Evolutionary conservation across 2,113 vertebrate genomes (phyloP), one percentile per base, ranked within the genome.

Genomic region (Varanus komodoensis): DNA sequence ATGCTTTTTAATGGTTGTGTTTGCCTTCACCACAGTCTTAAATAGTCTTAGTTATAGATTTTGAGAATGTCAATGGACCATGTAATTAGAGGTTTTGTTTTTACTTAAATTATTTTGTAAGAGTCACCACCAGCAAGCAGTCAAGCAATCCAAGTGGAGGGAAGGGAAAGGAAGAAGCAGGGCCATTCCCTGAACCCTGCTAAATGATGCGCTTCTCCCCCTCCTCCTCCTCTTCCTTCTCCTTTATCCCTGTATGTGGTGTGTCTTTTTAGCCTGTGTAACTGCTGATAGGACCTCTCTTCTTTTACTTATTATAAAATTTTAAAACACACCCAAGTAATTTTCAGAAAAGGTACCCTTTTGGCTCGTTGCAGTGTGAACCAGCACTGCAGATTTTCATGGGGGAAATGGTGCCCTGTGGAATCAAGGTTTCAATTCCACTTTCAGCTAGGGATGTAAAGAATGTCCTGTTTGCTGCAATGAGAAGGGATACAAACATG

Each of bases 71-170:
- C 90, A 91, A 88, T 91, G 86, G 71, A 91, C 90, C 86, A 78
- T 78, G 64, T 91, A 87, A 91, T 91, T 91, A 88, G 86, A 91
- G 84, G 86, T 91, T 91, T 87, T 87, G 57, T 73, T 91, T 84
- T 69, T 87, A 87, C 48, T 48, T 91, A 88, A 78, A 88, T 91
- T 91, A 91, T 91, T 87, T 91, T 88, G 68, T 48, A 78, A 75
- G 44, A 68, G 61, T 21, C 11, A 64, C 61, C 61, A 64, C 61
- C 61, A 64, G 17, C 57, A 64, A 11, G 15, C 17, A 64, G 19
- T 64, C 61, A 3, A 64, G 61, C 61, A 64, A 19, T 15, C 61
- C 4, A 4, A 14, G 11, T 5, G 17, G 19, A 64, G 61, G 61
- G 61, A 64, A 19, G 21, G 2, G 17, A 64, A 19, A 21, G 61